Percentiles rank a stretch among this genome's conserved stretches.
Evolutionary conservation across 2,797 vertebrate species (phyloP).

Genomic region (Siniperca scherzeri): DNA sequence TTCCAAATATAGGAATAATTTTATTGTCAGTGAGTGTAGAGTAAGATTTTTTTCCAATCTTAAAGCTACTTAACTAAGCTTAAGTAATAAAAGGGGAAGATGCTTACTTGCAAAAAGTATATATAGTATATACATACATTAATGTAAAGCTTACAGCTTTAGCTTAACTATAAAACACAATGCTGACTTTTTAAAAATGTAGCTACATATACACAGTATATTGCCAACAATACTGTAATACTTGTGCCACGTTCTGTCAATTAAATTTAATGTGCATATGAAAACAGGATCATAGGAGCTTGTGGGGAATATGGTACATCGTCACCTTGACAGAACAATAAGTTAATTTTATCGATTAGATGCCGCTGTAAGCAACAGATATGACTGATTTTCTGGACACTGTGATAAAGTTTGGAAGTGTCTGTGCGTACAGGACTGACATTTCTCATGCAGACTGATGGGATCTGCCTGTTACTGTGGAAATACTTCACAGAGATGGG

Average conservation of each 20-base stretch:
- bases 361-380: conserved; percentile 11
- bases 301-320: neutral
- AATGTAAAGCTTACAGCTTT: neutral
- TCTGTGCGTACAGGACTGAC: neutral
- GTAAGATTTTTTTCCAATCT: neutral
- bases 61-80: too few species aligned
- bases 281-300: neutral
- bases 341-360: conserved; percentile 16
- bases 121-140: neutral
- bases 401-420: conserved; percentile 14
- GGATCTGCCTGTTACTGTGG: neutral
- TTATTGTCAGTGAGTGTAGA: neutral
- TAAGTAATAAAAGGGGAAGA: neutral
- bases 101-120: neutral
- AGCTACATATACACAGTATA: neutral
- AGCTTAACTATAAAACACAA: neutral
- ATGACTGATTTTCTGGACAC: conserved; percentile 6
- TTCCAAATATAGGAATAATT: too few species aligned
- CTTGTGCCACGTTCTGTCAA: neutral
- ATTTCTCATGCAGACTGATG: conserved; percentile 31
- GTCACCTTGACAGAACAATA: conserved; percentile 13
- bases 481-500: neutral
- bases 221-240: neutral
- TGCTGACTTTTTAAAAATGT: neutral
- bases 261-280: neutral